These are phyloP conservation scores for Lycophotia porphyrea DNA, from an alignment of 2,888 invertebrate species.

Conservation along the genomic window DNA sequence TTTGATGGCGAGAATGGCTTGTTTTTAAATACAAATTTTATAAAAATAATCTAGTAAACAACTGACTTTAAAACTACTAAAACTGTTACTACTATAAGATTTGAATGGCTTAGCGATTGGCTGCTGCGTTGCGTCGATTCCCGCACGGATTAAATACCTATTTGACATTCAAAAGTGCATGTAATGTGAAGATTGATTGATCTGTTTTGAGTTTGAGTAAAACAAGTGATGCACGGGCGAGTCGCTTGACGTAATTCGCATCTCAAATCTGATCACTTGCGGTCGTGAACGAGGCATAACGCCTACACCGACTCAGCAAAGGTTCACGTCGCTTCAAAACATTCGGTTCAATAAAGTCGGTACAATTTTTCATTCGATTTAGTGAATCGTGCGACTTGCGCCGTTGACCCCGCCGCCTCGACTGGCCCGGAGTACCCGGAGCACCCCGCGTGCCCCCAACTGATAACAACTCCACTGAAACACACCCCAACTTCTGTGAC, in stretches of 20 bases:
- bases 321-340: constrained; percentile 40
- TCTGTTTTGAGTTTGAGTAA: neutral
- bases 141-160: too few relatives aligned
- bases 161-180: neutral
- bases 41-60: too few relatives aligned
- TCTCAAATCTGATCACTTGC: neutral
- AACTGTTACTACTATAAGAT: too few relatives aligned
- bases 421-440: constrained; percentile 37
- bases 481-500: constrained; percentile 80
- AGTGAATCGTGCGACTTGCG: constrained; percentile 28
- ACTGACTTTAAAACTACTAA: too few relatives aligned
- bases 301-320: constrained; percentile 9
- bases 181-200: neutral
- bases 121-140: too few relatives aligned
- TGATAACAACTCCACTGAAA: constrained; percentile 87
- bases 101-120: too few relatives aligned
- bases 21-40: too few relatives aligned
- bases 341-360: constrained; percentile 54
- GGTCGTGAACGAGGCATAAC: neutral
- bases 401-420: constrained; percentile 44
- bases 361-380: constrained; percentile 59
- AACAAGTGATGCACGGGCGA: neutral
- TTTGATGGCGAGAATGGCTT: too few relatives aligned
- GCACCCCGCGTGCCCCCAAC: constrained; percentile 70
- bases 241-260: neutral